Conservation (phyloP, 2,888 invertebrate genomes). For the Bursaphelenchus okinawaensis region DNA sequence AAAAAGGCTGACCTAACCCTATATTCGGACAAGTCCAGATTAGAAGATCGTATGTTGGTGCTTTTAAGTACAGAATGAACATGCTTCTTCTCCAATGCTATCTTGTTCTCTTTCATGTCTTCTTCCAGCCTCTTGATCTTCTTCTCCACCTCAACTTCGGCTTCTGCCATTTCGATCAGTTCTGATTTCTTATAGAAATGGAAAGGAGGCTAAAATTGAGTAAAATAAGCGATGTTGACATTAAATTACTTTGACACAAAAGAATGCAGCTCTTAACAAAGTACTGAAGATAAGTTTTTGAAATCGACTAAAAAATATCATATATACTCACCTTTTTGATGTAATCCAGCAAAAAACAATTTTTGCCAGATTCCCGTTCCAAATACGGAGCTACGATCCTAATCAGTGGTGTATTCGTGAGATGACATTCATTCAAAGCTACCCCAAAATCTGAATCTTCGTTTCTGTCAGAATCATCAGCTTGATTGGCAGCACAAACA, state of each 20-base stretch:
- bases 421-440: conserved; percentile 34
- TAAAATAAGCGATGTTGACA: neutral
- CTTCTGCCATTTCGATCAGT: neutral
- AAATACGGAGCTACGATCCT: conserved; percentile 78
- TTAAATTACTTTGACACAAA: neutral
- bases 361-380: conserved; percentile 68
- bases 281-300: neutral
- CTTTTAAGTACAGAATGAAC: conserved; percentile 5
- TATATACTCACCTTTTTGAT: conserved; percentile 43
- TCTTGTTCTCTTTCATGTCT: conserved; percentile 1
- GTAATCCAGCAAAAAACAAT: conserved; percentile 63
- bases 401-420: conserved; percentile 81
- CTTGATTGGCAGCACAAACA: conserved; percentile 15
- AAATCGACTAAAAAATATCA: neutral
- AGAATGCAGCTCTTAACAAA: neutral
- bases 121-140: neutral
- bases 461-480: conserved; percentile 1
- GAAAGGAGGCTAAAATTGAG: conserved; percentile 12
- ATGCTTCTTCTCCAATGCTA: neutral
- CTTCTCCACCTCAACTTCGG: conserved; percentile 16
- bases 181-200: conserved; percentile 13
- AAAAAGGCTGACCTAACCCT: conserved; percentile 21
- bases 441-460: conserved; percentile 21
- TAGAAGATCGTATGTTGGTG: neutral
- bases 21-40: conserved; percentile 14